Base-by-base conservation (phyloP, 2,888 invertebrate genomes). In the Rhagium mordax region DNA sequence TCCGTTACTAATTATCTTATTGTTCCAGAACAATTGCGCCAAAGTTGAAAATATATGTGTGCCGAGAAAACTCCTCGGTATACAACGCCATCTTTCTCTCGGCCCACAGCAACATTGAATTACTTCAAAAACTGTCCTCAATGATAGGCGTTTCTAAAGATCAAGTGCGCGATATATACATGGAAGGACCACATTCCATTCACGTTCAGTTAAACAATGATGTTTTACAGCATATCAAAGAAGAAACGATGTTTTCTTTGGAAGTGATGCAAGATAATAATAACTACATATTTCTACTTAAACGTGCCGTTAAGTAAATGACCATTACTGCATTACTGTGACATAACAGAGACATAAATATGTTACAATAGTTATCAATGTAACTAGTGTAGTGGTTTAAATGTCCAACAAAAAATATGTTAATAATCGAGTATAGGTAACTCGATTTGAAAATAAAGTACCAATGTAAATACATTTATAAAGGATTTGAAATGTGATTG, bases 51-150 rank as follows among this genome's bases (percentile, higher is more conserved):
- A 89, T 98, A 66, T 98, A 96, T 88, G 93, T 97, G 72, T 94
- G 95, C 80, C 88, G 92, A 78, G 93, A 94, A 83, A 90, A 90
- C 70, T 89, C 88, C 70, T 90, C 91, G 75, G 90, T 92, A 5
- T 97, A 94, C 90, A 93, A 94, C 88, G 96, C 96, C 20, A 89
- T 97, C 18, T 97, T 96, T 84, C 89, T 98, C 81, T 92, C 93
- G 81, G 88, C 91, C 3, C 91, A 93, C 75, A 91, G 91, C 21
- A 91, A 92, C 41, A 87, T 87, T 68, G 96, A 96, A 83, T 87
- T 96, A 70, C 85, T 90, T 64, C 88, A 89, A 76, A 94, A 94
- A 83, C 88, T 96, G 41, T 89, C 91, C 59, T 85, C 88, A 15
- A 86, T 95, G 74, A 89, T 93, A 49, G 92, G 90, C 21, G 16